These are phyloP conservation scores for Synanthedon vespiformis DNA, from an alignment of 2,888 invertebrate genomes.

Conservation along the genomic window DNA sequence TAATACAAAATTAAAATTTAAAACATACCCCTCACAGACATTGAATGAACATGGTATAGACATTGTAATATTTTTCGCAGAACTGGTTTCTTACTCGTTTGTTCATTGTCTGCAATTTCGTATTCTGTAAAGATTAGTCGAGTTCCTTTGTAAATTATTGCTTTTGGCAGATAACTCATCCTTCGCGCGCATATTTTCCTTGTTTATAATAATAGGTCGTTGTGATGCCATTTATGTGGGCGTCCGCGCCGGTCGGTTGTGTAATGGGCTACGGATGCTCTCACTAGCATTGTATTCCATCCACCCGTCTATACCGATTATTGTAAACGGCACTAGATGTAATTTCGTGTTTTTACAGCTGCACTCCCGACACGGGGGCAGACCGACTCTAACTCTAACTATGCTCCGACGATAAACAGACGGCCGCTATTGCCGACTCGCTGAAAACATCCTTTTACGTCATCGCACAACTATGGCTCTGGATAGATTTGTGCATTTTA, in stretches of 20 bases:
- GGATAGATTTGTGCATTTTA: constrained; percentile 23
- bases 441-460: constrained; percentile 71
- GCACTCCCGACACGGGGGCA: constrained; percentile 49
- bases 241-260: constrained; percentile 17
- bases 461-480: constrained; percentile 47
- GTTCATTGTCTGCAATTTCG: too few species aligned
- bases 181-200: constrained; percentile 1
- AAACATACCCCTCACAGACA: too few species aligned
- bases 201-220: constrained; percentile 19
- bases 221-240: constrained; percentile 28
- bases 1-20: too few species aligned
- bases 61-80: too few species aligned
- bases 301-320: constrained; percentile 16
- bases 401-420: constrained; percentile 65
- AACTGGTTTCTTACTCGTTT: too few species aligned
- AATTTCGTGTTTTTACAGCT: constrained; percentile 62
- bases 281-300: constrained; percentile 30
- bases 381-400: constrained; percentile 54
- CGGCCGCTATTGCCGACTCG: constrained; percentile 54
- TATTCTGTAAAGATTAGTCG: too few species aligned
- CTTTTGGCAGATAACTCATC: constrained; percentile 1
- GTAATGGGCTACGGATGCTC: constrained; percentile 20
- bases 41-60: too few species aligned
- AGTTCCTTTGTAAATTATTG: background rate
- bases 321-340: constrained; percentile 40